Conservation (phyloP, 2,888 invertebrate genomes). For the Thecophora atra region DNA sequence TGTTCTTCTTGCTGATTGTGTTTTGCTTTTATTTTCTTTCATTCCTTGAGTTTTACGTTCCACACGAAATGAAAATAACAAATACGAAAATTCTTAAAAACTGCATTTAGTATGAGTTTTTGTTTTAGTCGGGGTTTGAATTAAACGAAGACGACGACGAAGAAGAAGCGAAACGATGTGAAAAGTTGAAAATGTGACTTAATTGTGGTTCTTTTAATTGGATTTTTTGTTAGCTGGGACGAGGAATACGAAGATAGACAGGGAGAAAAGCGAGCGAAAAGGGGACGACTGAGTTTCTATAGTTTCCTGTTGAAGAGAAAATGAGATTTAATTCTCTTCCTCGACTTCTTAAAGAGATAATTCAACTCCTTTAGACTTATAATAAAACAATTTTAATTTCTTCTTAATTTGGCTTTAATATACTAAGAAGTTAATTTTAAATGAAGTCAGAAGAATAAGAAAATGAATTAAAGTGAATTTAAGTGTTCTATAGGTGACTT, state of each 20-base stretch:
- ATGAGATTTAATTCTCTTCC: too few relatives aligned
- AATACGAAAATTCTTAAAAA: constrained; percentile 25
- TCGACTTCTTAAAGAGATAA: too few relatives aligned
- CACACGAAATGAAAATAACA: constrained; percentile 20
- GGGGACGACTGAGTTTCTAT: not conserved
- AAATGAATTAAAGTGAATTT: too few relatives aligned
- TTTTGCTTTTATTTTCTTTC: constrained; percentile 19
- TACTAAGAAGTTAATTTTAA: too few relatives aligned
- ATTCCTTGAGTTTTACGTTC: constrained; percentile 12
- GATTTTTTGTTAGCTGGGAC: too few relatives aligned
- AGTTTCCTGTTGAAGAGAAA: too few relatives aligned
- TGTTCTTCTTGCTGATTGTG: not conserved
- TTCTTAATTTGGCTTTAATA: too few relatives aligned
- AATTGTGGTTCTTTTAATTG: constrained; percentile 26
- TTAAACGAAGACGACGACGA: not conserved
- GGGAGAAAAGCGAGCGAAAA: not conserved
- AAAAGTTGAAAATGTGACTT: constrained; percentile 31
- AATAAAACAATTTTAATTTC: too few relatives aligned
- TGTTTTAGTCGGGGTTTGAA: not conserved
- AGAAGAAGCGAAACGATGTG: constrained; percentile 27
- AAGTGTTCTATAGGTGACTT: too few relatives aligned
- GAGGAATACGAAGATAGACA: not conserved
- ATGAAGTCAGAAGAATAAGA: too few relatives aligned
- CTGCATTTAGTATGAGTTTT: constrained; percentile 11
- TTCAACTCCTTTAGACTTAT: too few relatives aligned